phyloP scores from a whole-genome alignment of 2,113 vertebrate genomes.

The Oncorhynchus gorbuscha region DNA sequence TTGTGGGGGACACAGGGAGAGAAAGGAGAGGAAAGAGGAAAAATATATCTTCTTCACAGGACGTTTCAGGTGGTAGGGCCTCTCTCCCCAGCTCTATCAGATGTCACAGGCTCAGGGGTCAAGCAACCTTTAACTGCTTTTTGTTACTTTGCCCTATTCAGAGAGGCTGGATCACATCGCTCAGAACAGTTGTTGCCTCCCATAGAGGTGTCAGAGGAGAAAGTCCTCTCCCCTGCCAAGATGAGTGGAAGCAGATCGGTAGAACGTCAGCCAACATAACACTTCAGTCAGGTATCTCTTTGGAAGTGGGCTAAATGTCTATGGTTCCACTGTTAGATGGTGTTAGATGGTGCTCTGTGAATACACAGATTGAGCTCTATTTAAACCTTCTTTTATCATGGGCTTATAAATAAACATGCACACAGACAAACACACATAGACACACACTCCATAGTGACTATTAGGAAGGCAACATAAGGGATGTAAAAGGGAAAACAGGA shows the following conservation, averaged over 20 bases:
- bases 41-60: conserved; percentile 4
- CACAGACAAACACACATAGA: conserved; percentile 32
- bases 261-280: conserved; percentile 37
- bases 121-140: conserved; percentile 1
- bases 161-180: background rate
- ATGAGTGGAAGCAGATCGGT: conserved; percentile 34
- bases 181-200: background rate
- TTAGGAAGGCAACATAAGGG: too few relatives aligned
- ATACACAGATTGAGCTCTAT: too few relatives aligned
- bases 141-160: conserved; percentile 10
- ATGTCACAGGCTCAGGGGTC: conserved; percentile 1
- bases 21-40: background rate
- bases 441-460: too few relatives aligned
- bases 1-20: conserved; percentile 14
- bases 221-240: conserved; percentile 30
- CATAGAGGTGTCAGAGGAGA: conserved; percentile 2
- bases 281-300: conserved; percentile 36
- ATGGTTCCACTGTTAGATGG: conserved; percentile 20
- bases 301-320: conserved; percentile 17
- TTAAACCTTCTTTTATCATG: too few relatives aligned
- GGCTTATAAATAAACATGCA: background rate
- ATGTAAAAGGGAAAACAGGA: too few relatives aligned
- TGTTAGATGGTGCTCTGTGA: too few relatives aligned
- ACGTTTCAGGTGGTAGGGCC: background rate
- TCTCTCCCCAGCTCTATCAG: conserved; percentile 1